Evolutionary conservation across 2,113 vertebrate species (phyloP), one percentile per base, ranked within the genome.

Genomic region (Cairina moschata): DNA sequence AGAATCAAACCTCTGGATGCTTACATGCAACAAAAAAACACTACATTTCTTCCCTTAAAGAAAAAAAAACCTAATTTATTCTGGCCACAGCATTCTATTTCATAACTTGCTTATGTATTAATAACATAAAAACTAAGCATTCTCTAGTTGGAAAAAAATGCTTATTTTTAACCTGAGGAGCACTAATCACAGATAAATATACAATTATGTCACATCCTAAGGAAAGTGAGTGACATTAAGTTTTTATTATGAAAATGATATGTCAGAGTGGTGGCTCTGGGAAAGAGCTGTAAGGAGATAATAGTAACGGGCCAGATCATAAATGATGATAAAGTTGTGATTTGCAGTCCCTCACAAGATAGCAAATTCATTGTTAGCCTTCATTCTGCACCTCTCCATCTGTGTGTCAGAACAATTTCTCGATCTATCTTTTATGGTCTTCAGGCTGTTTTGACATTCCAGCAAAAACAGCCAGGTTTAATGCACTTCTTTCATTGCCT

Each of bases 171-270:
- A 67, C 82, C 38, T 78, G 44, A 81, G 14, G 29, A 36, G 80
- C 13, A 20, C 52, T 83, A 36, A 60, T 86, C 52, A 69, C 6
- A 31, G 42, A 62, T 93, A 54, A 65, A 62, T 90, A 78, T 11
- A 83, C 59, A 83, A n/a, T 90, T 56, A 55, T 50, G 31, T n/a
- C 17, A 36, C 5, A 65, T 81, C 32, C 44, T 74, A 81, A 88
- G 63, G 63, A 88, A 83, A 83, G 9, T 36, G 50, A 62, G 31
- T 68, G 74, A n/a, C 54, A 79, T 22, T 13, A 85, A 52, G 38
- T 66, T 91, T 92, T 48, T 92, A 52, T 75, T 72, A 75, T 69
- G 69, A 81, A 81, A 92, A 77, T 55, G 8, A 91, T 29, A 62
- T 58, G 22, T 69, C 72, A 38, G 26, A 89, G 95, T 71, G 21